Evolutionary conservation across 2,797 vertebrate genomes (phyloP), one percentile per base, ranked within the genome.

Genomic region (Spizella passerina): DNA sequence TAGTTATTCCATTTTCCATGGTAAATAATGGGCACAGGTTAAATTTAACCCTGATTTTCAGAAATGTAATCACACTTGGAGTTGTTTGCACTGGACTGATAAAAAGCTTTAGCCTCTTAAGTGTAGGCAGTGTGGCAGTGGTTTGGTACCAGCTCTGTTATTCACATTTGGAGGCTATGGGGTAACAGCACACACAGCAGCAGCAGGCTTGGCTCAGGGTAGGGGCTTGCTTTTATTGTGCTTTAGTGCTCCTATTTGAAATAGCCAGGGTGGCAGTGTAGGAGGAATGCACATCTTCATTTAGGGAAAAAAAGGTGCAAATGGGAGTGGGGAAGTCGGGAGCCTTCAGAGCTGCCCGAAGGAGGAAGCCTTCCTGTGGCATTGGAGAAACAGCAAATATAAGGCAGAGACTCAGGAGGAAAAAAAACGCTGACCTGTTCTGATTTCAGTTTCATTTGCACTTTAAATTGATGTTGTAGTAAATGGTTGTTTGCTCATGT

Each of bases 291-390:
- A 71, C n/a, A n/a, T 50, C 41, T 46, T 77, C 19, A 34, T 64
- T 55, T 64, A 56, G 44, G 46, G 38, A 19, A 43, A 44, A 22
- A 68, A 38, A 59, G 5, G 7, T 69, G 10, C 30, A 72, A 56
- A 60, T 68, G 39, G 29, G 55, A 69, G 29, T 13, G 44, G 15
- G 20, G 10, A 22, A 16, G 43, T 29, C 1, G 0, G 30, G 46
- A 60, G 14, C 34, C 50, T 81, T 68, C 55, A 76, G 79, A 90
- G 59, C 12, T 1, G 4, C 23, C 16, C 0, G 0, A 63, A 2
- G 4, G 43, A 78, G 16, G 36, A 90, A 86, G 3, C 11, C 15
- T 55, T 47, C 63, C 50, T 36, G 16, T 41, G 46, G 19, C 1
- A 0, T 10, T 56, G 43, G 66, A 68, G 69, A 79, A 83, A 41